A percentile compares a stretch with the other conserved stretches of the same genome.
Conservation (phyloP, 2,113 vertebrate genomes). For the Zeus faber region DNA sequence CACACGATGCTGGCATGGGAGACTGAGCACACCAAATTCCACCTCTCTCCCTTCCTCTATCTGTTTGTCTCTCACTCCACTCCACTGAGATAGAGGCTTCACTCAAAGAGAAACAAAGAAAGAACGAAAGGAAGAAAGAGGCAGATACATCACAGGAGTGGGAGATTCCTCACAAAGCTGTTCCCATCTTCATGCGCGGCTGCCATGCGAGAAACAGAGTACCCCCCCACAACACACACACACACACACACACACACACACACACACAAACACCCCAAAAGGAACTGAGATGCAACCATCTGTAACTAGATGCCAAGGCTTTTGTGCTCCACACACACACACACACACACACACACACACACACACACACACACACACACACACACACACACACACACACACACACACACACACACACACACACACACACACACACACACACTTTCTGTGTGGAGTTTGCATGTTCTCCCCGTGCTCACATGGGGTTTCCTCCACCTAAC, state of each 20-base stretch:
- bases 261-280: slow-evolving; percentile 58
- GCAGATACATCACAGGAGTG: slow-evolving; percentile 60
- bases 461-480: no score
- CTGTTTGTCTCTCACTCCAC: slow-evolving; percentile 47
- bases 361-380: slow-evolving; percentile 17
- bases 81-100: slow-evolving; percentile 57
- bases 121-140: slow-evolving; percentile 1
- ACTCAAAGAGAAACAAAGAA: slow-evolving; percentile 36
- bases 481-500: no score
- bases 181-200: slow-evolving; percentile 81
- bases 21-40: slow-evolving; percentile 71
- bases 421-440: slow-evolving; percentile 32
- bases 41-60: slow-evolving; percentile 47
- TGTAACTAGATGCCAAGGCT: slow-evolving; percentile 75
- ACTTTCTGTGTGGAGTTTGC: background rate
- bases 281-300: slow-evolving; percentile 74
- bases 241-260: background rate
- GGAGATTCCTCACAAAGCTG: slow-evolving; percentile 83
- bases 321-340: slow-evolving; percentile 12
- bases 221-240: slow-evolving; percentile 37
- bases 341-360: slow-evolving; percentile 23
- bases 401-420: slow-evolving; percentile 23
- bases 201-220: slow-evolving; percentile 69
- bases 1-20: slow-evolving; percentile 81
- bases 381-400: slow-evolving; percentile 23